Evolutionary conservation across 2,113 vertebrate genomes (phyloP).

Genomic region (Silurus asotus): DNA sequence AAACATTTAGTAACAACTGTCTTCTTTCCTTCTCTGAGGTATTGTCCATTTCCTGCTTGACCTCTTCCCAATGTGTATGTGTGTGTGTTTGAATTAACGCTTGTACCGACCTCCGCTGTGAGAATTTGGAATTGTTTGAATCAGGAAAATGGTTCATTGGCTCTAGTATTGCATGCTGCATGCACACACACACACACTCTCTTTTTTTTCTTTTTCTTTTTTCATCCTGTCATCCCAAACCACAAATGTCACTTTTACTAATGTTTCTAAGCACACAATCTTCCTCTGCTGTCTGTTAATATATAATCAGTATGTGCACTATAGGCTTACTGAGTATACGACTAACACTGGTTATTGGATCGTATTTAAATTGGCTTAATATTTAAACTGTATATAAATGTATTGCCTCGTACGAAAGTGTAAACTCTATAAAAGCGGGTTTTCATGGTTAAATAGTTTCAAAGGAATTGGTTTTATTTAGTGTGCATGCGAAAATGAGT

Average conservation of each 20-base stretch:
- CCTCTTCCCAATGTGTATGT: slow-evolving; percentile 8
- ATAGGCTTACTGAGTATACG: background rate
- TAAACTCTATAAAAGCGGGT: background rate
- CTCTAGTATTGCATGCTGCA: background rate
- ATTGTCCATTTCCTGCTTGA: slow-evolving; percentile 64
- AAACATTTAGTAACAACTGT: slow-evolving; percentile 61
- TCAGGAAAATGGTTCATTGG: background rate
- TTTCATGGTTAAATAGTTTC: background rate
- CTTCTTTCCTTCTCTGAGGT: slow-evolving; percentile 54
- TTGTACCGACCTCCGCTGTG: slow-evolving; percentile 21
- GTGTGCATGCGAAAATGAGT: background rate
- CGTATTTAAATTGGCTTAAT: background rate
- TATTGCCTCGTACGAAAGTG: background rate
- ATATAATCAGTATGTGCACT: background rate
- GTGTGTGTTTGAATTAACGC: background rate
- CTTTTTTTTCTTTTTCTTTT: background rate
- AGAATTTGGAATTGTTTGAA: slow-evolving; percentile 13
- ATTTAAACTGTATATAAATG: background rate
- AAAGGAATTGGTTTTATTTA: background rate
- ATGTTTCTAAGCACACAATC: background rate
- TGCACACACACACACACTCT: background rate
- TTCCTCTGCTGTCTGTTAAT: background rate
- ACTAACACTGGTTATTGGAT: background rate
- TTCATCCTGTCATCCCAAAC: background rate
- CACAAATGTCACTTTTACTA: background rate